Evolutionary conservation across 2,113 vertebrate genomes (phyloP), one percentile per base, ranked within the genome.

Genomic region (Callopanchax toddi): DNA sequence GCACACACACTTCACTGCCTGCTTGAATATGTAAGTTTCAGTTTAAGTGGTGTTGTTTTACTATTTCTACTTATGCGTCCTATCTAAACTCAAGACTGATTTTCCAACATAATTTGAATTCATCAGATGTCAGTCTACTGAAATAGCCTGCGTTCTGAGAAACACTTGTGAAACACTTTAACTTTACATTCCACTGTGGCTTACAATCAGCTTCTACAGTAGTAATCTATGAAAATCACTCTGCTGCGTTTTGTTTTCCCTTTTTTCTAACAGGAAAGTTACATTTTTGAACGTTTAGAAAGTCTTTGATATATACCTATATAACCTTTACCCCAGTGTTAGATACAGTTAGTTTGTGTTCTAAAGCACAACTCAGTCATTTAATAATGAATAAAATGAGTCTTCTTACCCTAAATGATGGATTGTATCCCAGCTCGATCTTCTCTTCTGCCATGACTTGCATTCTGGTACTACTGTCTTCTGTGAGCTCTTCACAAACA

Each of bases 361-460:
- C 22, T 17, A 11, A 40, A 2, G 6, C 23, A 17, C 46, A 9
- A 9, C 2, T 18, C 7, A 50, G 40, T 22, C 18, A 48, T 16
- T 48, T 22, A 50, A 9, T 55, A n/a, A 49, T 18, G 23, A 37
- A 40, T 1, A 44, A 50, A 12, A 52, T 10, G 23, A 44, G 0
- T 3, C 3, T 26, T 29, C 12, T 90, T 71, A 92, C 91, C 80
- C 54, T 36, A 11, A 89, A 88, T 0, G 74, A 61, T 9, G 73
- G 74, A 46, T 86, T 85, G 4, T 79, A 43, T 22, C 78, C 84
- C 3, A 82, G 66, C 60, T 90, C 89, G 1, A 82, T 58, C 22
- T 62, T 86, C 64, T 83, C 76, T 49, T 88, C 87, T 9, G 82
- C 50, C 0, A 71, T 54, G 12, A 85, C 78, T 55, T 83, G 86